Base-by-base conservation (phyloP, 2,888 invertebrate species). In the Spilarctia lutea region DNA sequence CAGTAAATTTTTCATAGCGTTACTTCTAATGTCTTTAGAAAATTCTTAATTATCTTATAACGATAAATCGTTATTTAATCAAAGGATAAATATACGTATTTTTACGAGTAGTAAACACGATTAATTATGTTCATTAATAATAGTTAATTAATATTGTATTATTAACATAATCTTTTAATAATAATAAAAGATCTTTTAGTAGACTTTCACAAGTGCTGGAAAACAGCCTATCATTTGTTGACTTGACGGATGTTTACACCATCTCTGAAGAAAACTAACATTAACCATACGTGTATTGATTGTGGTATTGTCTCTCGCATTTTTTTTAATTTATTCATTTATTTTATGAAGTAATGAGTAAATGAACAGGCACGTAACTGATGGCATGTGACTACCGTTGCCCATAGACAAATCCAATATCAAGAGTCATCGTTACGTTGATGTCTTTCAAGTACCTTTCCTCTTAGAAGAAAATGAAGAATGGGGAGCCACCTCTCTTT, bases 111-210 rank as follows among this genome's bases (percentile, higher is more conserved):
- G 27, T 30, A 30, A 35, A 39, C 52, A 52, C 56, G 16, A 69
- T 56, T 24, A 69, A 56, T 35, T 48, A 68, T 48, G 68, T 30
- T 33, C 48, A 35, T 56, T 16, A 56, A 69, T 24, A 69, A 70
- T 70, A 42, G 70, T 60, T 70, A 70, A 60, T 65, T 35, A 71
- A 16, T 16, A 48, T 72, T 52, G 13, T 65, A 72, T 71, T n/a
- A 65, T 30, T 48, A 27, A 66, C 65, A 72, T n/a, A n/a, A n/a
- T n/a, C n/a, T n/a, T n/a, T n/a, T n/a, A n/a, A n/a, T n/a, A n/a
- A n/a, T n/a, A n/a, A n/a, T n/a, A n/a, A n/a, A n/a, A 72, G 11
- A 27, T 66, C 35, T 35, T 66, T 72, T 52, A 72, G 66, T 35
- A 7, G 20, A 65, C 71, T 65, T 72, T 72, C 71, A 52, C 65